These are phyloP conservation scores for Xiphophorus birchmanni DNA, from an alignment of 2,797 vertebrate genomes.

Conservation along the genomic window DNA sequence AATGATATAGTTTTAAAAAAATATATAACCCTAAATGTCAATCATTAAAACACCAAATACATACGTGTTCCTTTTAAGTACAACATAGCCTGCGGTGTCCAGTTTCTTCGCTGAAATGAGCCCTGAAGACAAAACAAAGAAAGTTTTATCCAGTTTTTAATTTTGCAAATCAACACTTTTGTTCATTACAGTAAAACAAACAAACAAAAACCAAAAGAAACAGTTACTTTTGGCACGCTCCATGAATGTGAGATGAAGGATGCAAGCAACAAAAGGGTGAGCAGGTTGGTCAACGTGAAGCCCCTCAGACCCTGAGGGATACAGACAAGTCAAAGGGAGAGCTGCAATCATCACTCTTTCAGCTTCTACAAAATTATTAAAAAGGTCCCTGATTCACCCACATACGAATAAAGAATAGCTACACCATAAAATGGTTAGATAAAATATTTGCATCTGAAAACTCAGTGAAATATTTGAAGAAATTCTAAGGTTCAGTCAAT, in stretches of 20 bases:
- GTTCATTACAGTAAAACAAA: no score
- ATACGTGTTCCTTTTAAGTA: constrained; percentile 97
- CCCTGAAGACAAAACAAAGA: constrained; percentile 65
- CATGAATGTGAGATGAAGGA: constrained; percentile 79
- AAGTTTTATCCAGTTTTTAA: background rate
- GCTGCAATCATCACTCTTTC: background rate
- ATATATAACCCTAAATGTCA: background rate
- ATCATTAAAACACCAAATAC: constrained; percentile 61
- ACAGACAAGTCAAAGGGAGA: background rate
- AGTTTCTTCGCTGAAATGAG: constrained; percentile 90
- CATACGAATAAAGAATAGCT: background rate
- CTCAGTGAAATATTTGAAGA: background rate
- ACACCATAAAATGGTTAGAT: no score
- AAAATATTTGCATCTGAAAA: background rate
- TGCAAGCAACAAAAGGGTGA: constrained; percentile 80
- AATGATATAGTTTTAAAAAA: background rate
- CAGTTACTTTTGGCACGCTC: constrained; percentile 87
- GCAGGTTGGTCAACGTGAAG: constrained; percentile 55
- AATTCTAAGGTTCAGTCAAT: background rate
- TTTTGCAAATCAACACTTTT: background rate
- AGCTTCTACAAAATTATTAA: background rate
- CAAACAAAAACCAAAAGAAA: background rate
- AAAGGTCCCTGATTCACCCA: background rate
- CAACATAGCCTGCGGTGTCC: constrained; percentile 97
- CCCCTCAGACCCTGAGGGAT: constrained; percentile 76